Percentiles rank a stretch among this genome's conserved stretches.
These are phyloP conservation scores for Meghimatium bilineatum DNA, from an alignment of 2,888 invertebrate species.

Conservation along the genomic window DNA sequence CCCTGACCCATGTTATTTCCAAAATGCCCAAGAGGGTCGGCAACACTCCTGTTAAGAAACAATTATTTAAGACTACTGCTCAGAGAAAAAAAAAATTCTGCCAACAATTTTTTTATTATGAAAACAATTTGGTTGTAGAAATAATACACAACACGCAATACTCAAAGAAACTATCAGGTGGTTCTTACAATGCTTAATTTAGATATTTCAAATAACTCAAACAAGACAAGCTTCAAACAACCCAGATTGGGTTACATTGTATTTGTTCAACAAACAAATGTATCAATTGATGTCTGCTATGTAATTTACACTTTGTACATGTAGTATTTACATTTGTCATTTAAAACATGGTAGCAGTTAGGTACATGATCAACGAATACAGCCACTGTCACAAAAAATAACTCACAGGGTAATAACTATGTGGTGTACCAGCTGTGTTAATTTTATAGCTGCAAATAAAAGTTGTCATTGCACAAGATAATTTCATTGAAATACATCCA, in stretches of 20 bases:
- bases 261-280: background rate
- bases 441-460: background rate
- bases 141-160: background rate
- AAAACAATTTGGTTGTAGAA: no score
- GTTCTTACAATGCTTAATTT: background rate
- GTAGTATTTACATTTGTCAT: background rate
- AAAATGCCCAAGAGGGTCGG: no score
- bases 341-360: background rate
- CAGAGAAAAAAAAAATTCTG: no score
- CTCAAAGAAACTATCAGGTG: background rate
- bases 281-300: background rate
- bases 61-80: no score
- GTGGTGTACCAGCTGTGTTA: background rate
- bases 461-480: background rate
- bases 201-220: background rate
- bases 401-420: background rate
- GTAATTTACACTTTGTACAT: slow-evolving; percentile 21
- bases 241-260: background rate
- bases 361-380: slow-evolving; percentile 2
- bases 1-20: no score
- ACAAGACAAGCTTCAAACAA: background rate
- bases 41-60: no score
- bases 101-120: no score
- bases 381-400: background rate
- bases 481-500: background rate